These are phyloP conservation scores for Chrysolina americana DNA, from an alignment of 2,888 invertebrate species.

Conservation along the genomic window DNA sequence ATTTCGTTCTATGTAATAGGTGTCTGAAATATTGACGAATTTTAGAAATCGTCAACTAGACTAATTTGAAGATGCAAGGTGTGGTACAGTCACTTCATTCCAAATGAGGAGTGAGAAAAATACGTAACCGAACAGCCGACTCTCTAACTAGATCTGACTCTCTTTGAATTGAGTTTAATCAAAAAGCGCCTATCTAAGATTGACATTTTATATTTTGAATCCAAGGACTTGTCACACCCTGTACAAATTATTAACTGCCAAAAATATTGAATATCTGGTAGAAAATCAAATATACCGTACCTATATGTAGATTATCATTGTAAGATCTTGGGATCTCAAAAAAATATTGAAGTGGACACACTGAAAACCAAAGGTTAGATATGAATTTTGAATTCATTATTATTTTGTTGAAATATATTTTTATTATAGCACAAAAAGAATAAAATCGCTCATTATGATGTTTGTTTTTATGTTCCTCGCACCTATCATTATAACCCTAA, in stretches of 20 bases:
- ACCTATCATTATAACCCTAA: background rate
- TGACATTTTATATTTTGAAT: slow-evolving; percentile 26
- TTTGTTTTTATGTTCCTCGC: slow-evolving; percentile 13
- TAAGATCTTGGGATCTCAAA: slow-evolving; percentile 44
- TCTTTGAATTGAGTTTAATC: slow-evolving; percentile 13
- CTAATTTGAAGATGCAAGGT: slow-evolving; percentile 31
- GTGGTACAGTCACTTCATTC: slow-evolving; percentile 2
- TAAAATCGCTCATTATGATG: slow-evolving; percentile 43
- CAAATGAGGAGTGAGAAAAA: background rate
- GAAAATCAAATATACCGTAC: slow-evolving; percentile 39
- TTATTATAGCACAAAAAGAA: slow-evolving; percentile 44
- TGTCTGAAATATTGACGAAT: slow-evolving; percentile 34
- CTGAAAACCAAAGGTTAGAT: slow-evolving; percentile 46
- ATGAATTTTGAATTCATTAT: slow-evolving; percentile 47
- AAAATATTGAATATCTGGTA: slow-evolving; percentile 42
- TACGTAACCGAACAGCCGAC: background rate
- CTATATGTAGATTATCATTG: slow-evolving; percentile 42
- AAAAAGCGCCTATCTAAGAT: slow-evolving; percentile 37
- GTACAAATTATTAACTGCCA: slow-evolving; percentile 40
- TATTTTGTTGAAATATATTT: slow-evolving; percentile 47
- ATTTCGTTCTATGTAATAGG: slow-evolving; percentile 39
- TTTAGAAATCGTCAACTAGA: slow-evolving; percentile 28
- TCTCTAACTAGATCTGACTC: slow-evolving; percentile 4
- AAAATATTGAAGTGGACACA: slow-evolving; percentile 36
- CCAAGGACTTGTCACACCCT: slow-evolving; percentile 36